phyloP scores from a whole-genome alignment of 2,113 vertebrate genomes.

The Fregata magnificens region DNA sequence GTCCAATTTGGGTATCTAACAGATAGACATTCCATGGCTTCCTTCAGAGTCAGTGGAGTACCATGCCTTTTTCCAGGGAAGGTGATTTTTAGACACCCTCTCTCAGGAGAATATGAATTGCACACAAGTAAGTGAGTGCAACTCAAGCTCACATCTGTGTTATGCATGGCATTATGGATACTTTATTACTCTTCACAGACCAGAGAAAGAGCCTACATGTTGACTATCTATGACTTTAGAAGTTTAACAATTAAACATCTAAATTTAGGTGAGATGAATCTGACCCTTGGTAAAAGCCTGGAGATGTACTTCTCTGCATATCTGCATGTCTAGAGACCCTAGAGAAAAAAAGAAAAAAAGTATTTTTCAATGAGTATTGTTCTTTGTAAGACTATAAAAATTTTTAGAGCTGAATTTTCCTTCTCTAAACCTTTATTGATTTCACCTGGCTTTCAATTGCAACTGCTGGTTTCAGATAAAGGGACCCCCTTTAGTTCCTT shows the following conservation, averaged over 20 bases:
- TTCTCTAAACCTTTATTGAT: background rate
- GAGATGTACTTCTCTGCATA: background rate
- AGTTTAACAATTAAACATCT: background rate
- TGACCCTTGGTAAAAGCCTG: background rate
- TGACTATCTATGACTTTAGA: background rate
- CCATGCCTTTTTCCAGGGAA: background rate
- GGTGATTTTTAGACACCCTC: background rate
- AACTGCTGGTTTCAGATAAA: background rate
- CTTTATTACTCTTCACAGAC: background rate
- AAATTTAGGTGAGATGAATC: background rate
- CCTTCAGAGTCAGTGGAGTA: background rate
- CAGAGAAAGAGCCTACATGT: background rate
- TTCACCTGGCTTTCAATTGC: background rate
- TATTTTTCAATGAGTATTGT: background rate
- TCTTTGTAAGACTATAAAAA: background rate
- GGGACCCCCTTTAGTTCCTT: background rate
- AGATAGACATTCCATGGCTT: background rate
- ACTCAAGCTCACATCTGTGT: background rate
- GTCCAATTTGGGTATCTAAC: background rate
- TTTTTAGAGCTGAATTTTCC: background rate
- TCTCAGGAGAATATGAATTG: background rate
- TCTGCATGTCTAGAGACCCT: too few relatives aligned
- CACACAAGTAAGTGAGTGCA: background rate
- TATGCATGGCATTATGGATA: background rate
- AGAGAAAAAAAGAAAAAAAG: background rate